These are phyloP conservation scores for Mayetiola destructor DNA, from an alignment of 2,888 invertebrate genomes.

Conservation along the genomic window DNA sequence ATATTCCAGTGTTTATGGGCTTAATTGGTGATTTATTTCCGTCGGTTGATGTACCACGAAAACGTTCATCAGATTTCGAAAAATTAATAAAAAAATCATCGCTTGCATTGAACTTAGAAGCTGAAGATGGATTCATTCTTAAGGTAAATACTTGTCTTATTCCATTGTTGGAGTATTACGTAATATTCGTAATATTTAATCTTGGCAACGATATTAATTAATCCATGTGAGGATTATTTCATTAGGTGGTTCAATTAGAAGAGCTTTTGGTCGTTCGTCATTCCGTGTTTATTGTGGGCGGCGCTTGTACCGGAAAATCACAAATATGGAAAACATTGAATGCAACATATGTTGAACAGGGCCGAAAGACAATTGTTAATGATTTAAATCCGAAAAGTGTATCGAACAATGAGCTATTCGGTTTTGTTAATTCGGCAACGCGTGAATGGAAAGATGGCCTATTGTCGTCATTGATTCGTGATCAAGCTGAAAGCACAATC, in stretches of 20 bases:
- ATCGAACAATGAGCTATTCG: conserved; percentile 89
- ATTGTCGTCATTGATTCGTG: conserved; percentile 85
- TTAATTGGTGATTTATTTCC: conserved; percentile 89
- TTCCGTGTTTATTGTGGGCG: conserved; percentile 79
- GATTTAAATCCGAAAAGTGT: conserved; percentile 84
- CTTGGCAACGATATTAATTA: too few species aligned
- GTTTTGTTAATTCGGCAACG: conserved; percentile 83
- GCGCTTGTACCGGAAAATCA: conserved; percentile 83
- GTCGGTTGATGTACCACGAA: conserved; percentile 80
- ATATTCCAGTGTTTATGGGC: conserved; percentile 86
- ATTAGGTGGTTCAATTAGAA: conserved; percentile 68
- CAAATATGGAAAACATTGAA: conserved; percentile 85
- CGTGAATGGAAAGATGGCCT: conserved; percentile 86
- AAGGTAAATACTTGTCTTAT: conserved; percentile 36
- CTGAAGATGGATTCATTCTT: conserved; percentile 77
- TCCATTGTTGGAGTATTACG: too few species aligned
- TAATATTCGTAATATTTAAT: conserved; percentile 18
- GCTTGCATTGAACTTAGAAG: conserved; percentile 70
- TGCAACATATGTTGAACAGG: conserved; percentile 50
- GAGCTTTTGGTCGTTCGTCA: conserved; percentile 88
- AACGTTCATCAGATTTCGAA: conserved; percentile 75
- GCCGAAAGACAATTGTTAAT: conserved; percentile 66
- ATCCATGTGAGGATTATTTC: conserved; percentile 36
- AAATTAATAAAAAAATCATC: conserved; percentile 64
- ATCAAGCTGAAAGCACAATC: conserved; percentile 75